Conservation (phyloP, 2,888 invertebrate species). For the Thecophora atra region DNA sequence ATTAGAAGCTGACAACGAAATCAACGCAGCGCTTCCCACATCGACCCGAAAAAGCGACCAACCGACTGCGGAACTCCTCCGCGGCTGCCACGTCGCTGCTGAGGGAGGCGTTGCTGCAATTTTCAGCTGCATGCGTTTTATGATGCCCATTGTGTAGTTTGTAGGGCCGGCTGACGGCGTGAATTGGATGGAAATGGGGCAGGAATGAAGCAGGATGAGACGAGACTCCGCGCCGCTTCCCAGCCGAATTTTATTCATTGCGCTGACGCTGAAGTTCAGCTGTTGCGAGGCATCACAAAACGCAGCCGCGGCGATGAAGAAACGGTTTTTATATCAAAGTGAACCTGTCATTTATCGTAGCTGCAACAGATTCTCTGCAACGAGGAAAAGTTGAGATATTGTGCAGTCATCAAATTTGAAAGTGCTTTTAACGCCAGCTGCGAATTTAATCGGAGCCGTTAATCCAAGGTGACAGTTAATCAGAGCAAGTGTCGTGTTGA, state of each 20-base stretch:
- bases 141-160: neutral
- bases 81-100: neutral
- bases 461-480: neutral
- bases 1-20: conserved; percentile 26
- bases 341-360: conserved; percentile 27
- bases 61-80: conserved; percentile 3
- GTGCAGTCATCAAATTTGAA: neutral
- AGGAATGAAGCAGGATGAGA: too few species aligned
- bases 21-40: neutral
- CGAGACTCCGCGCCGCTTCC: conserved; percentile 11
- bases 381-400: neutral
- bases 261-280: conserved; percentile 60
- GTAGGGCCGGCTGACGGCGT: neutral
- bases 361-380: neutral
- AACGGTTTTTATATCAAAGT: conserved; percentile 16
- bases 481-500: neutral
- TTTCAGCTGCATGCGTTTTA: conserved; percentile 15
- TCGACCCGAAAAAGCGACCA: neutral
- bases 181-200: too few species aligned
- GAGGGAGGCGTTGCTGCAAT: conserved; percentile 34
- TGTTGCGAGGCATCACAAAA: conserved; percentile 46
- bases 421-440: conserved; percentile 22
- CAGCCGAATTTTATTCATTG: conserved; percentile 56
- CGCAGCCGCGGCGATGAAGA: neutral
- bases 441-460: neutral